Percentiles rank a stretch among this genome's conserved stretches.
These are phyloP conservation scores for Apis florea DNA, from an alignment of 1,140 invertebrate species.

Conservation along the genomic window DNA sequence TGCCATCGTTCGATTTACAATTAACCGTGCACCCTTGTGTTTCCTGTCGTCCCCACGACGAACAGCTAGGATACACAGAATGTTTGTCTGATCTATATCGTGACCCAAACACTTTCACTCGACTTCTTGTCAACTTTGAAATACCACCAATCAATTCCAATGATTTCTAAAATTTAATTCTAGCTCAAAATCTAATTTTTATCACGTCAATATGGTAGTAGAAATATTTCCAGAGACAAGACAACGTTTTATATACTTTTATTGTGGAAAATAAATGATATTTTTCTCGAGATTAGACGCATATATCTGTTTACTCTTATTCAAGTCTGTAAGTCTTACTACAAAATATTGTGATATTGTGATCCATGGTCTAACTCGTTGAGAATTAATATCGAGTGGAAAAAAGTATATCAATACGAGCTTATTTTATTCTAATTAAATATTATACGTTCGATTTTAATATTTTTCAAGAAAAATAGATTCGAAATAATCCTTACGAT, in stretches of 20 bases:
- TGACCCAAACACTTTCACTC: not conserved
- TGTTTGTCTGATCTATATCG: not conserved
- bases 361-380: too few species aligned
- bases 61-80: constrained; percentile 24
- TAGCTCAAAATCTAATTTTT: not conserved
- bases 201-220: not conserved
- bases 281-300: not conserved
- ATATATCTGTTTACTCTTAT: too few species aligned
- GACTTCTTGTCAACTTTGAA: not conserved
- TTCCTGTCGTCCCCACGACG: not conserved
- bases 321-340: too few species aligned
- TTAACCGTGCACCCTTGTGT: constrained; percentile 46
- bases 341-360: too few species aligned
- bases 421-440: too few species aligned
- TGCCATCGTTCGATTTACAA: constrained; percentile 48
- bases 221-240: not conserved
- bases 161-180: not conserved
- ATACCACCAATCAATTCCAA: not conserved
- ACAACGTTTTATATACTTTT: not conserved
- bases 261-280: not conserved
- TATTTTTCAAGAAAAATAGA: too few species aligned
- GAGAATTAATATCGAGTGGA: too few species aligned
- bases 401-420: too few species aligned
- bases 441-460: too few species aligned
- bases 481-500: too few species aligned